Base-by-base conservation (phyloP, 2,113 vertebrate species). In the Colaptes auratus region DNA sequence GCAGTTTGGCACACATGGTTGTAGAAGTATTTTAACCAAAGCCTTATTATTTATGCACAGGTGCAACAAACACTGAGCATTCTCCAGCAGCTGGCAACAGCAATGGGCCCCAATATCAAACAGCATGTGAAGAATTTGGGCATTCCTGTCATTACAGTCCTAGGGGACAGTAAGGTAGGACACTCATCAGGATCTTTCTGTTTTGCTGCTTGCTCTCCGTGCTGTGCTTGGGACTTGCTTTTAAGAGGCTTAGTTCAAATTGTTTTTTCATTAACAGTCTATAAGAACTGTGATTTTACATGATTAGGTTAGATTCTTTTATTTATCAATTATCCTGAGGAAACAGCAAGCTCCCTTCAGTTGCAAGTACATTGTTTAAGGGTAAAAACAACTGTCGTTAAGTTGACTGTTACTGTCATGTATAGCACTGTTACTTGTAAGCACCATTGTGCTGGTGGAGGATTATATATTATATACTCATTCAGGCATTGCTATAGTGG, bases 81-180 rank as follows among this genome's bases (percentile, higher is more conserved):
- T 83, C 98, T 99, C 65, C 99, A 99, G 94, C 99, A 99, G 31
- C 76, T 99, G 61, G 98, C 99, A 59, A 97, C 97, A 48, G 98
- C 99, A 27, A 99, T 99, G 98, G 99, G 99, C 79, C 98, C 98
- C 58, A 99, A 98, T 85, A 98, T 99, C 71, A 99, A 98, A 92
- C 99, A 99, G 28, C 98, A 99, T 14, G 98, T 99, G 48, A 99
- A 98, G 97, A 96, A 97, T n/a, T 90, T 99, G 89, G 99, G 99
- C 9, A 98, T 99, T 78, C 98, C 99, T 31, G 90, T 99, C 39
- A 98, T 99, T 94, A 99, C 99, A 12, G 99, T 99, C 44, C 98
- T 99, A 71, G 99, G 99, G 82, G 99, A 99, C 84, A 99, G 99
- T 97, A 99, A 99, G 99, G 99, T 99, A 98, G 93, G 88, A 75